Evolutionary conservation across 2,113 vertebrate genomes (phyloP), one percentile per base, ranked within the genome.

Genomic region (Pampusana beccarii): DNA sequence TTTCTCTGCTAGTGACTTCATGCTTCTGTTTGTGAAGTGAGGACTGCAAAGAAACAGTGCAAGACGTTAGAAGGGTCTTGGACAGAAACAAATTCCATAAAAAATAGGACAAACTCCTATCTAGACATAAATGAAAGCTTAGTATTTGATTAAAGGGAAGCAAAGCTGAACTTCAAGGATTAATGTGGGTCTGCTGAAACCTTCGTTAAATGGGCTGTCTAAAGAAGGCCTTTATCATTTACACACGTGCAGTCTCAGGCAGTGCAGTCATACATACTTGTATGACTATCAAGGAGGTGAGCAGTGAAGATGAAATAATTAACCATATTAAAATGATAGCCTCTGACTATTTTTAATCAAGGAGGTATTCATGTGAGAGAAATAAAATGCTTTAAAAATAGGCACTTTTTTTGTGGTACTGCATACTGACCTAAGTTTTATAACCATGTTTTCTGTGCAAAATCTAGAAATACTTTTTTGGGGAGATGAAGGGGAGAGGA

Each of bases 401-500:
- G 51, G 20, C 56, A 20, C n/a, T n/a, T 13, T 15, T 70, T 61
- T 1, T 70, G 44, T 36, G 31, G 46, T 81, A 34, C 44, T 74
- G 20, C 29, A 38, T 46, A 54, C 56, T 74, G 58, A 84, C 61
- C 48, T 84, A 15, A 62, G 72, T 42, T 93, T 93, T 89, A 86
- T 80, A 60, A n/a, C 69, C 17, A 5, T 28, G 31, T 40, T 60
- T 91, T 86, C 90, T 75, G 81, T 95, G 51, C 53, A 95, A 96
- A 93, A 94, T 96, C 85, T 97, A 88, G 86, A 90, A 95, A 92
- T 96, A 95, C 67, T 84, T 44, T 61, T 36, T 11, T 16, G 6
- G 13, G 33, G 20, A 15, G 17, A n/a, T 16, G 13, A 29, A 19
- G 8, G 7, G 28, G 10, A 15, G 25, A 78, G 46, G n/a, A 58